Evolutionary conservation across 1,140 invertebrate species (phyloP).

Genomic region (Adoxophyes honmai): DNA sequence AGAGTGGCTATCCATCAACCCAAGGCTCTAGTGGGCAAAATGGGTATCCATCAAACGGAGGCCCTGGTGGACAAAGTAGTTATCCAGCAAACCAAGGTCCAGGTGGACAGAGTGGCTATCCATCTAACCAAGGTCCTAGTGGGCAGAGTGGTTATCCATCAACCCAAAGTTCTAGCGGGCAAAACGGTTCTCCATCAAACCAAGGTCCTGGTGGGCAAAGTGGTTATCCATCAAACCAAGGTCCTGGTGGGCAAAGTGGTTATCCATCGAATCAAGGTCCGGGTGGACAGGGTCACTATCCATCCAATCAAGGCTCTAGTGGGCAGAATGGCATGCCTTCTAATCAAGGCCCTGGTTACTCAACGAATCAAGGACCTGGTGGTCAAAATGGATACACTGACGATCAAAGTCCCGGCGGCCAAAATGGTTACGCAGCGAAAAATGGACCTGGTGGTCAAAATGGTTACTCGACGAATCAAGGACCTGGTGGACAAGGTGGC

Average conservation of each 20-base stretch:
- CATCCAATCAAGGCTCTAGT: too few species aligned
- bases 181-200: neutral
- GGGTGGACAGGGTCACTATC: too few species aligned
- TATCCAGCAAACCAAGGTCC: neutral
- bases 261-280: neutral
- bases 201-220: conserved; percentile 16
- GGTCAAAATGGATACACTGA: conserved; percentile 13
- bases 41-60: neutral
- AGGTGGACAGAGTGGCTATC: conserved; percentile 35
- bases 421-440: neutral
- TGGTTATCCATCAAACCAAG: neutral
- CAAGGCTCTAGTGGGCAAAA: conserved; percentile 16
- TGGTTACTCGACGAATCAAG: neutral
- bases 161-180: conserved; percentile 21
- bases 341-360: too few species aligned
- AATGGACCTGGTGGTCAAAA: conserved; percentile 19
- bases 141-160: too few species aligned
- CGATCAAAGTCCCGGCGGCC: too few species aligned
- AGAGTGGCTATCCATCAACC: too few species aligned
- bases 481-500: conserved; percentile 11
- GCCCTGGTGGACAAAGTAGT: too few species aligned
- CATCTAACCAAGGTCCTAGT: too few species aligned
- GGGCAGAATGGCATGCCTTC: too few species aligned
- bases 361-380: neutral
- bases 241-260: conserved; percentile 22